Percentiles rank a stretch among this genome's conserved stretches.
Conservation (phyloP, 1,140 invertebrate species). For the Globodera ellingtonae region DNA sequence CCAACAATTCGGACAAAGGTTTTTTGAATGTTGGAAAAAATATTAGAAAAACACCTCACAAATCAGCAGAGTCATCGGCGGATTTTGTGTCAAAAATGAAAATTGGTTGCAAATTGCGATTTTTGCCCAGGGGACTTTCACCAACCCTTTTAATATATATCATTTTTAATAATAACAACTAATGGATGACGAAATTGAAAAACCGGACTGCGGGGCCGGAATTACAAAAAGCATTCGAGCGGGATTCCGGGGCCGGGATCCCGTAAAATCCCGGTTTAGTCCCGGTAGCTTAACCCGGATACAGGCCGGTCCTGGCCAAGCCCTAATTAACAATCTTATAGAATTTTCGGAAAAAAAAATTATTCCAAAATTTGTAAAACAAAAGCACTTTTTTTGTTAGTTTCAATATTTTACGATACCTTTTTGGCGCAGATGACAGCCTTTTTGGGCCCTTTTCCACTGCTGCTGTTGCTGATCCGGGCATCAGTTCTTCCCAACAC, state of each 20-base stretch:
- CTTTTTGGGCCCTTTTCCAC: constrained; percentile 1
- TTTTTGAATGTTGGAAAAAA: neutral
- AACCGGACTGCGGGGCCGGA: too few species aligned
- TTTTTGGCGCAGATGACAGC: neutral
- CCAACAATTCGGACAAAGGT: constrained; percentile 22
- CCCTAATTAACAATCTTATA: too few species aligned
- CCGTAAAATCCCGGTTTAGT: neutral
- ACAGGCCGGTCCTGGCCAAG: neutral
- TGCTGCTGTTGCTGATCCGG: neutral
- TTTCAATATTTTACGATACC: too few species aligned
- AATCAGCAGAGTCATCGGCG: neutral
- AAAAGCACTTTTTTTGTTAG: neutral
- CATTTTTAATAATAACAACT: neutral
- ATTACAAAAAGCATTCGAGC: neutral
- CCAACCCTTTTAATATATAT: neutral
- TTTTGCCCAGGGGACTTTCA: neutral
- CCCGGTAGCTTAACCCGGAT: too few species aligned
- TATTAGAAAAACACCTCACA: neutral
- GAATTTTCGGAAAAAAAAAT: too few species aligned
- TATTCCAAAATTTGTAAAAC: too few species aligned
- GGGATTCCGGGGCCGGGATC: neutral
- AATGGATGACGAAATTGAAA: neutral
- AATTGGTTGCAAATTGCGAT: neutral
- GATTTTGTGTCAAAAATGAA: neutral
- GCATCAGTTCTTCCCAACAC: too few species aligned